Evolutionary conservation across 2,797 vertebrate species (phyloP).

Genomic region (Margarornis squamiger): DNA sequence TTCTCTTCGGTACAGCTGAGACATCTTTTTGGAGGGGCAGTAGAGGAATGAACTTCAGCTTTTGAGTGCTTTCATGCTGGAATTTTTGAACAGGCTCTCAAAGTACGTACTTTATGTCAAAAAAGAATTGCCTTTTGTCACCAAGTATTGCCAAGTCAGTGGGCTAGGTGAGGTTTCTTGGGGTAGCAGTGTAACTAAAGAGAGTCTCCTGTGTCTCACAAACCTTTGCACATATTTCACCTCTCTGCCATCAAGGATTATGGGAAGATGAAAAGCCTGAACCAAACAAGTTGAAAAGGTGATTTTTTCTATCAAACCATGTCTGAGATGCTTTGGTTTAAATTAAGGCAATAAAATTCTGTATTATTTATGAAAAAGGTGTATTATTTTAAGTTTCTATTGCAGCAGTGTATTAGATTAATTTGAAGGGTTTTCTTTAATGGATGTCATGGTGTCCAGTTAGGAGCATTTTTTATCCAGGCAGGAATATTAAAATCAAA

Average conservation of each 20-base stretch:
- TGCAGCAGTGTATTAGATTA: not conserved
- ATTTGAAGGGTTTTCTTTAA: not conserved
- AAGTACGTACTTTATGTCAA: not conserved
- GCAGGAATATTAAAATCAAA: not conserved
- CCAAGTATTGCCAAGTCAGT: not conserved
- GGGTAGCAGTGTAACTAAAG: not conserved
- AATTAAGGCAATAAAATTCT: not conserved
- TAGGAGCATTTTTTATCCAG: not conserved
- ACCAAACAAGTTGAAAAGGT: not conserved
- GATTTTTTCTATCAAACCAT: not conserved
- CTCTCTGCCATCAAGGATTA: not conserved
- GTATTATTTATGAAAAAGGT: not conserved
- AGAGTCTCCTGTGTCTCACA: not conserved
- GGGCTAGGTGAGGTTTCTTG: not conserved
- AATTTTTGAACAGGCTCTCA: not conserved
- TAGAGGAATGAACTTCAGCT: not conserved
- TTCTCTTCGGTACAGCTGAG: not conserved
- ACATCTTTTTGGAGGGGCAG: not conserved
- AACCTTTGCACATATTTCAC: rapidly evolving
- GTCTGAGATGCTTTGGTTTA: not conserved
- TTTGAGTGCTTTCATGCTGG: not conserved
- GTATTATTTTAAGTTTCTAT: not conserved
- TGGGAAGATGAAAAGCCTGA: not conserved
- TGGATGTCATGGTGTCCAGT: not conserved
- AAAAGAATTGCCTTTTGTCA: not conserved